phyloP scores from a whole-genome alignment of 2,888 invertebrate genomes.

The Sesia bembeciformis region DNA sequence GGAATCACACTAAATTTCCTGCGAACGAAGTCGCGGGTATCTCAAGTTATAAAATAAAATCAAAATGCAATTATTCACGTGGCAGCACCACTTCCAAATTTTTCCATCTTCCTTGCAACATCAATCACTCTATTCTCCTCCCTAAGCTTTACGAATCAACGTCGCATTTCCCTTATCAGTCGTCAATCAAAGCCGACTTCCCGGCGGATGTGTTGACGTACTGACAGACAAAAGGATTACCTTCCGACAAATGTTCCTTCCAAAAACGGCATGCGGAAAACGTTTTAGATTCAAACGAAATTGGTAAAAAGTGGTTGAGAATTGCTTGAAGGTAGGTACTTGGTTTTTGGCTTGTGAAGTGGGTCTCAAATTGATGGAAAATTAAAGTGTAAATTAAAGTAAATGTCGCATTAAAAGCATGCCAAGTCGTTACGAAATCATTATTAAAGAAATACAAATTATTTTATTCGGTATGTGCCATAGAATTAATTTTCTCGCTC shows the following conservation, averaged over 20 bases:
- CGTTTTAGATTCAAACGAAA: background rate
- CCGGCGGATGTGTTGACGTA: slow-evolving; percentile 33
- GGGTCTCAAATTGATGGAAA: too few relatives aligned
- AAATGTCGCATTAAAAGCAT: too few relatives aligned
- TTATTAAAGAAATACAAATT: too few relatives aligned
- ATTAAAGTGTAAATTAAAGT: too few relatives aligned
- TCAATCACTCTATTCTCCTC: slow-evolving; percentile 43
- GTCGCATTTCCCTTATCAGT: slow-evolving; percentile 52
- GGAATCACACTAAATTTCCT: too few relatives aligned
- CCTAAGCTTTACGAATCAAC: slow-evolving; percentile 36
- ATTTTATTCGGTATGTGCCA: too few relatives aligned
- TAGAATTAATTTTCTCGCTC: too few relatives aligned
- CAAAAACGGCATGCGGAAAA: background rate
- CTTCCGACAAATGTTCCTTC: slow-evolving; percentile 43
- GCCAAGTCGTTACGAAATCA: too few relatives aligned
- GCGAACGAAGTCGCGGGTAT: too few relatives aligned
- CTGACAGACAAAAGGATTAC: slow-evolving; percentile 58
- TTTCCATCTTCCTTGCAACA: slow-evolving; percentile 11
- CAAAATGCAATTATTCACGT: background rate
- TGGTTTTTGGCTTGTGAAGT: too few relatives aligned
- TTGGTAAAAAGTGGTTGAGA: background rate
- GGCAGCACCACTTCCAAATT: background rate
- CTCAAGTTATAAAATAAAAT: too few relatives aligned
- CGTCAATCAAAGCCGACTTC: slow-evolving; percentile 55
- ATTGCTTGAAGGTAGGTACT: too few relatives aligned